These are phyloP conservation scores for Bugula neritina DNA, from an alignment of 2,888 invertebrate species.

Conservation along the genomic window DNA sequence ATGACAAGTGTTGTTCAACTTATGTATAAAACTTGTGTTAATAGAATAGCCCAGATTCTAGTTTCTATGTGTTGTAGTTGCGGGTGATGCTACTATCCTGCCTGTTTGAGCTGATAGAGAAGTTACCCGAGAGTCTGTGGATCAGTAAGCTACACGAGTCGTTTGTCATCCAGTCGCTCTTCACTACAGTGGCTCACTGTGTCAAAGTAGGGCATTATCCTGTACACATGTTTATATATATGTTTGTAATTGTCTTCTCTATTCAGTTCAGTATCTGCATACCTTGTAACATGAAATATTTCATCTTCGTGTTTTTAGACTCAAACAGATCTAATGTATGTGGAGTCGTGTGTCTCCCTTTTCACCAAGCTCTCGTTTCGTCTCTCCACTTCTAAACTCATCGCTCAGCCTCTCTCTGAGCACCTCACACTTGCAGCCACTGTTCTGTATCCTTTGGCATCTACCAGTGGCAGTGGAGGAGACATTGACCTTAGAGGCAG, in stretches of 20 bases:
- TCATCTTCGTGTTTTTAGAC: not conserved
- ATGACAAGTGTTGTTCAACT: no score
- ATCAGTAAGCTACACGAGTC: conserved; percentile 13
- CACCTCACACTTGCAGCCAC: conserved; percentile 17
- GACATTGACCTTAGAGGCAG: no score
- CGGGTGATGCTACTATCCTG: conserved; percentile 13
- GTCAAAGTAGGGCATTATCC: conserved; percentile 1
- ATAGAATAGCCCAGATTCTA: not conserved
- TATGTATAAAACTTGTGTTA: not conserved
- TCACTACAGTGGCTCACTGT: not conserved
- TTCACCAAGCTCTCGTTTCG: not conserved
- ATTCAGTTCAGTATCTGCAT: no score
- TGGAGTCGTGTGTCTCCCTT: conserved; percentile 1
- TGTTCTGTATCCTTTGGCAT: not conserved
- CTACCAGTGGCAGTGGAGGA: not conserved
- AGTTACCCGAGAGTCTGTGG: conserved; percentile 15
- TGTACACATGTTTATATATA: not conserved
- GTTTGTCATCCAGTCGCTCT: not conserved
- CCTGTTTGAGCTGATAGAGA: conserved; percentile 19
- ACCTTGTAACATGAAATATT: no score
- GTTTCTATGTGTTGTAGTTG: not conserved
- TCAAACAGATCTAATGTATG: not conserved
- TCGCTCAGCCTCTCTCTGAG: not conserved
- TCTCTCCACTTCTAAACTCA: conserved; percentile 15
- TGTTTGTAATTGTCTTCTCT: not conserved